Percentiles rank a stretch among this genome's conserved stretches.
Conservation (phyloP, 2,113 vertebrate genomes). For the Neomonachus schauinslandi region DNA sequence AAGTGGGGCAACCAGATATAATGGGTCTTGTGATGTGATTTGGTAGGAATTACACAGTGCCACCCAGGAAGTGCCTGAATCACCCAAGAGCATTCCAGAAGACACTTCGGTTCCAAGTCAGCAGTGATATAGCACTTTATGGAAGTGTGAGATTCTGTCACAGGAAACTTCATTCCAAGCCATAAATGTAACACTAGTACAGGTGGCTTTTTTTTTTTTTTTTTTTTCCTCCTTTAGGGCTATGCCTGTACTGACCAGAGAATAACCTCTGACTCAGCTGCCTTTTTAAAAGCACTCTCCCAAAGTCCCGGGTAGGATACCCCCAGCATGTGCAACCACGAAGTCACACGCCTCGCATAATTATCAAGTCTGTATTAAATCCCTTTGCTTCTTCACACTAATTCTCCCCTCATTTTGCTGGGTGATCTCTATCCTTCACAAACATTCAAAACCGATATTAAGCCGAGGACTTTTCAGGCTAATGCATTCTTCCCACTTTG, state of each 20-base stretch:
- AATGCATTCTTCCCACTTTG: neutral
- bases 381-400: neutral
- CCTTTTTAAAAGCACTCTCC: neutral
- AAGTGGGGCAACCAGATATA: neutral
- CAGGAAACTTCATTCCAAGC: neutral
- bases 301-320: neutral
- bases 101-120: neutral
- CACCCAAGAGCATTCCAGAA: neutral
- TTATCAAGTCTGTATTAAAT: neutral
- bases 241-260: neutral
- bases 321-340: neutral
- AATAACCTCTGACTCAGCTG: neutral
- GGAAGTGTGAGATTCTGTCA: neutral
- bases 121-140: neutral
- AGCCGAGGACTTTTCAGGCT: neutral
- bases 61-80: neutral
- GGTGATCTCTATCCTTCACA: neutral
- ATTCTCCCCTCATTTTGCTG: neutral
- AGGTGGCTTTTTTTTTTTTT: neutral
- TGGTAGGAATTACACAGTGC: neutral
- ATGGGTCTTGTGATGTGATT: accelerated
- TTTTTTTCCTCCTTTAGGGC: neutral
- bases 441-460: neutral
- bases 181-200: neutral
- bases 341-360: neutral